phyloP scores from a whole-genome alignment of 92 coral and sea anemone genomes.

The Blastomussa wellsi region DNA sequence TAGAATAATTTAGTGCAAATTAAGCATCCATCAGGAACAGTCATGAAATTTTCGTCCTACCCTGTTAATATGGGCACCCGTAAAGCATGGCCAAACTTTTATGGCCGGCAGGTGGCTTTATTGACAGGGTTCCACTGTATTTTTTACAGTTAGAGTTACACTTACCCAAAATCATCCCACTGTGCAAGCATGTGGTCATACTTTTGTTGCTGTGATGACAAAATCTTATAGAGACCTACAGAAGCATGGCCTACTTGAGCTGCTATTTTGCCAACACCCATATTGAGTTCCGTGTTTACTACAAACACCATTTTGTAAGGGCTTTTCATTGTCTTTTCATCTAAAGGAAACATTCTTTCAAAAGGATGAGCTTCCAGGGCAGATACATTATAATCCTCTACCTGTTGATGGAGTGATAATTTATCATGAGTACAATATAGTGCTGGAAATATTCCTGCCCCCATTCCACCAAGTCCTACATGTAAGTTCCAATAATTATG shows the following conservation, averaged over 20 bases:
- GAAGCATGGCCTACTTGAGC: conserved; percentile 95
- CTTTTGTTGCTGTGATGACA: conserved; percentile 53
- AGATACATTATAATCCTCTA: conserved; percentile 10
- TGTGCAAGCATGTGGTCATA: conserved; percentile 56
- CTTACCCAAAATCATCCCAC: conserved; percentile 91
- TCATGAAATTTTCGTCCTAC: too few relatives aligned
- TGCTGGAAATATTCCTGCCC: too few relatives aligned
- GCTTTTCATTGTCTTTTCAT: conserved; percentile 35
- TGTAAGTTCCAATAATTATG: too few relatives aligned
- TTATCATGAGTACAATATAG: not conserved
- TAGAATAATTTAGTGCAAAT: too few relatives aligned
- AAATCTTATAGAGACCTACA: conserved; percentile 69
- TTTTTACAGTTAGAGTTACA: not conserved
- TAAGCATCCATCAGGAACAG: too few relatives aligned
- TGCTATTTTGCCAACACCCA: conserved; percentile 92
- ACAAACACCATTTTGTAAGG: conserved; percentile 91
- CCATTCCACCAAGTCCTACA: too few relatives aligned
- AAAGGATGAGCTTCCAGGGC: conserved; percentile 48
- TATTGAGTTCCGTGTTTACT: conserved; percentile 76
- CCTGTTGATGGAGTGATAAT: not conserved
- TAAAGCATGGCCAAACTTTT: too few relatives aligned
- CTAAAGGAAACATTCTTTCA: conserved; percentile 26
- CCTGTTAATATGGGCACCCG: too few relatives aligned
- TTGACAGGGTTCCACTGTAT: too few relatives aligned
- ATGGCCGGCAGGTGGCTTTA: too few relatives aligned